Percentiles rank a stretch among this genome's conserved stretches.
phyloP scores from a whole-genome alignment of 2,888 invertebrate species.

The Linyphia triangularis region DNA sequence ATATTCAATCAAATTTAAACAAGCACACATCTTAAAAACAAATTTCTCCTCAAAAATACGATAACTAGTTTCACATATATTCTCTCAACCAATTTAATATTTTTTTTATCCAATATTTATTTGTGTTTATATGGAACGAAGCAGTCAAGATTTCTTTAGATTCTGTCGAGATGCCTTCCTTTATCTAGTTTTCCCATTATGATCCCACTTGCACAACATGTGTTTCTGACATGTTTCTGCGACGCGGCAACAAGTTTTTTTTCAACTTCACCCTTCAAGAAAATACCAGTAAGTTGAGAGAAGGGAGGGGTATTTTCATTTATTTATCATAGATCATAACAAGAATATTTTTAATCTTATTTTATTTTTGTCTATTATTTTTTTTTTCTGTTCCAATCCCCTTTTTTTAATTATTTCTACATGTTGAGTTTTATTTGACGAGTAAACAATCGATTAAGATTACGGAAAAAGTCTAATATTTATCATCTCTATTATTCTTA shows the following conservation, averaged over 20 bases:
- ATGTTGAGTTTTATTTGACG: background rate
- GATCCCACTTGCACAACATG: background rate
- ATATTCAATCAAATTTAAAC: no score
- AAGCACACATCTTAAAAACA: no score
- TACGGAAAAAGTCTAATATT: no score
- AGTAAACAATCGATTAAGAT: background rate
- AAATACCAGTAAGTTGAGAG: background rate
- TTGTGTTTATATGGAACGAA: background rate
- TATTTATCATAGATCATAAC: background rate
- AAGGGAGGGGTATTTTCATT: background rate
- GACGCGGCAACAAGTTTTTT: background rate
- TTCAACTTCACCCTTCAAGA: background rate
- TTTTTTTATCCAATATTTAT: background rate
- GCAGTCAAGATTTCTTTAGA: background rate
- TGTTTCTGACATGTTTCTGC: constrained; percentile 21
- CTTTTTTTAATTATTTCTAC: background rate
- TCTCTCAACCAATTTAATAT: background rate
- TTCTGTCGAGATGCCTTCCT: background rate
- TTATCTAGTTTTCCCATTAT: background rate
- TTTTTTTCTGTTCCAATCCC: background rate
- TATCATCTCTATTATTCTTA: no score
- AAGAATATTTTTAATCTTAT: background rate
- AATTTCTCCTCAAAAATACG: no score
- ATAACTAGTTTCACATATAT: no score
- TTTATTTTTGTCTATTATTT: background rate